Conservation (phyloP, 2,113 vertebrate species). For the Columbina picui region DNA sequence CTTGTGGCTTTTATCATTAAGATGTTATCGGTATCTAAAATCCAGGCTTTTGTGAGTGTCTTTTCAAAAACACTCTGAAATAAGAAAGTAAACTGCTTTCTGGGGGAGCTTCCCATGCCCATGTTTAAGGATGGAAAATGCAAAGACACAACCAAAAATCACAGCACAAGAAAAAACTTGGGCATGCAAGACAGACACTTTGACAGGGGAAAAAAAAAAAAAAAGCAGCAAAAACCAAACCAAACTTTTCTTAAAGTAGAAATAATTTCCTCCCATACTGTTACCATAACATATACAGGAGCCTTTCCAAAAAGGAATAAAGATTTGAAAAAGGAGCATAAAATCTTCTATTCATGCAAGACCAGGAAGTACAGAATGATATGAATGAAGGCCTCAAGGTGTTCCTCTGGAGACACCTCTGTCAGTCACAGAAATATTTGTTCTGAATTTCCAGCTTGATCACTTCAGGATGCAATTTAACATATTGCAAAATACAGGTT, state of each 20-base stretch:
- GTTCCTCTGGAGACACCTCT: neutral
- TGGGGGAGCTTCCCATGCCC: neutral
- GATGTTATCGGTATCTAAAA: neutral
- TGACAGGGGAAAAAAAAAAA: neutral
- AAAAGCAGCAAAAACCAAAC: neutral
- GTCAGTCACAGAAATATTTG: neutral
- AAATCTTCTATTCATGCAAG: neutral
- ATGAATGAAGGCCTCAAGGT: neutral
- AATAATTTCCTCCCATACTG: neutral
- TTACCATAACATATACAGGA: neutral
- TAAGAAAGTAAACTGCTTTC: neutral
- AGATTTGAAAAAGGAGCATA: neutral
- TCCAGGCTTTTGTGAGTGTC: neutral
- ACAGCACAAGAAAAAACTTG: neutral
- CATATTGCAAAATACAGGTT: conserved; percentile 5
- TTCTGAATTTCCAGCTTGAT: neutral
- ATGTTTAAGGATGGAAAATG: neutral
- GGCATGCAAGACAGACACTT: neutral
- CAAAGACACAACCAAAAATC: neutral
- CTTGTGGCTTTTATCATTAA: neutral
- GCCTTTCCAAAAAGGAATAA: neutral
- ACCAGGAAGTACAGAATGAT: neutral
- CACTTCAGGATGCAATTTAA: neutral
- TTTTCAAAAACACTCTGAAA: neutral
- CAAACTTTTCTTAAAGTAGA: neutral